Conservation (phyloP, 2,797 vertebrate species). For the Decapterus maruadsi region DNA sequence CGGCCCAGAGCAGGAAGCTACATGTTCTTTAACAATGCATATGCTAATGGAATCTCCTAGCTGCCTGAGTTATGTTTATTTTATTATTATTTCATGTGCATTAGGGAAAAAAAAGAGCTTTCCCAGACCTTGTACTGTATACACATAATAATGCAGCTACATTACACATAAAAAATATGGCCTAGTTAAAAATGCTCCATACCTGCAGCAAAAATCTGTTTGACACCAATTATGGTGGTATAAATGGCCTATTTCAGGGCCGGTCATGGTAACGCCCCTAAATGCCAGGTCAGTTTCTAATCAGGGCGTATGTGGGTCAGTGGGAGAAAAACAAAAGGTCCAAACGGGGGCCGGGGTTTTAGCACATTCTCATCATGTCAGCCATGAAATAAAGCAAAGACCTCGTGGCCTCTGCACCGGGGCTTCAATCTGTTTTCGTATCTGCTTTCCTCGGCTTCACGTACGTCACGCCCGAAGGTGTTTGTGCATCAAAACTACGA, state of each 20-base stretch:
- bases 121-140: not conserved
- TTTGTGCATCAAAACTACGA: constrained; percentile 35
- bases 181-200: constrained; percentile 30
- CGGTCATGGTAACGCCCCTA: constrained; percentile 50
- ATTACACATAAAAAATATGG: constrained; percentile 34
- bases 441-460: constrained; percentile 21
- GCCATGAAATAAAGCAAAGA: constrained; percentile 54
- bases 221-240: constrained; percentile 69
- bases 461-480: constrained; percentile 23
- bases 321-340: constrained; percentile 74
- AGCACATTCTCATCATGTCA: constrained; percentile 76
- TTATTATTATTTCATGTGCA: constrained; percentile 7
- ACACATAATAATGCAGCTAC: constrained; percentile 22
- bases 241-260: constrained; percentile 72
- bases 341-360: constrained; percentile 65
- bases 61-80: constrained; percentile 8
- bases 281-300: constrained; percentile 72
- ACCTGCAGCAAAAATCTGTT: constrained; percentile 64
- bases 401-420: constrained; percentile 24
- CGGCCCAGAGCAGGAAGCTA: constrained; percentile 49
- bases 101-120: constrained; percentile 9
- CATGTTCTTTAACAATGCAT: constrained; percentile 28
- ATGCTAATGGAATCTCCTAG: constrained; percentile 28
- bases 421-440: constrained; percentile 45
- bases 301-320: constrained; percentile 80